These are phyloP conservation scores for Holcopasites calliopsidis DNA, from an alignment of 1,140 invertebrate genomes.

Conservation along the genomic window DNA sequence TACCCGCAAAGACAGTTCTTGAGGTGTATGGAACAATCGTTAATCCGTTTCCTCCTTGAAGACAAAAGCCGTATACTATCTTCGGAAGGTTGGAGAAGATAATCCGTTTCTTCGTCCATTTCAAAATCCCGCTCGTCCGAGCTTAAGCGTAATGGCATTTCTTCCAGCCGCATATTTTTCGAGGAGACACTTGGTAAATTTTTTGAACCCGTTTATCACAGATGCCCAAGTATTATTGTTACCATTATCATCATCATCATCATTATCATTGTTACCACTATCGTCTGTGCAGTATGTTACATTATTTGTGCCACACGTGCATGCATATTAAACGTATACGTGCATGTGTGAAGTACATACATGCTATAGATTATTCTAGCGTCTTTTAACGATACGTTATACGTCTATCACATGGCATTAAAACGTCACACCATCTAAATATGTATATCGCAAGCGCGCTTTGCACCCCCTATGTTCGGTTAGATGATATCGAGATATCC, in stretches of 20 bases:
- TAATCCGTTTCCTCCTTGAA: conserved; percentile 67
- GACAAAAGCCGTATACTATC: conserved; percentile 71
- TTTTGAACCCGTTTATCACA: conserved; percentile 25
- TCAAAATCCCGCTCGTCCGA: conserved; percentile 82
- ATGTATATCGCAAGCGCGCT: not conserved
- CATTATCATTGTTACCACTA: not conserved
- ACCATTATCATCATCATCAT: not conserved
- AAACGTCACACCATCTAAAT: not conserved
- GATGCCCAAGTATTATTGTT: not conserved
- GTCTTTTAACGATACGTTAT: not conserved
- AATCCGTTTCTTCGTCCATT: conserved; percentile 84
- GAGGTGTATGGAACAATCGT: conserved; percentile 71
- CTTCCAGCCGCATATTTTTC: conserved; percentile 78
- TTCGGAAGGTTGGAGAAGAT: conserved; percentile 81
- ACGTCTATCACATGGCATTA: not conserved
- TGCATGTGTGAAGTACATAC: not conserved
- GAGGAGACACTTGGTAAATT: conserved; percentile 20
- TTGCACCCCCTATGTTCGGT: not conserved
- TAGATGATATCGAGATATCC: not conserved
- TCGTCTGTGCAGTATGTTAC: not conserved
- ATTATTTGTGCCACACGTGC: not conserved
- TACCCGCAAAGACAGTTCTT: conserved; percentile 80
- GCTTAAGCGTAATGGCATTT: conserved; percentile 80
- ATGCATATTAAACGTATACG: not conserved
- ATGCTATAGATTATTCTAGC: not conserved